Evolutionary conservation across 2,888 invertebrate genomes (phyloP), one percentile per base, ranked within the genome.

Genomic region (Eumerus sabulonum): DNA sequence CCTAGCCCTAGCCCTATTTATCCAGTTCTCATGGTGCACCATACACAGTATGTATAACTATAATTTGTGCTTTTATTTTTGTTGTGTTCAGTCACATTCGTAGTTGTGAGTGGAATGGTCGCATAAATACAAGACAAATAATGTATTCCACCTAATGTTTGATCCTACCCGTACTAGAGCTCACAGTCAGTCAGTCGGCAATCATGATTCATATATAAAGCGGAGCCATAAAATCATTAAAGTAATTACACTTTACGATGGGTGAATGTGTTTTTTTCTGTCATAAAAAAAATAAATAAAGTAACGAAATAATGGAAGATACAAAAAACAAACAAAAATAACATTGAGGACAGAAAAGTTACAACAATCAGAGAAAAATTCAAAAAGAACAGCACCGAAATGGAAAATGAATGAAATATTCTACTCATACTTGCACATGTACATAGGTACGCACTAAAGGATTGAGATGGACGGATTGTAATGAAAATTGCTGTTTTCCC

Each of bases 221-320:
- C 79, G 83, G 83, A 83, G 83, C 83, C 83, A 83, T 83, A 83
- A 83, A 83, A 83, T 83, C 83, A 83, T 83, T 83, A 83, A 83
- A 83, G 83, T 83, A 83, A 83, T 83, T 83, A 83, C 83, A 83
- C 83, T 83, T 83, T 83, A 83, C 82, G 83, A 83, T 81, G 83
- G 83, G 83, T 81, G 83, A 82, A 82, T 82, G 77, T 77, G 56
- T 70, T 74, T 62, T 36, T 81, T 66, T 54, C 71, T 57, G 48
- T 53, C 68, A 70, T 64, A 53, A 74, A 63, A 79, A 64, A 64
- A 73, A 50, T 60, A 50, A 68, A 74, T 53, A 44, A 71, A 36
- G 54, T 56, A 40, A 57, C 60, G 9, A 40, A 57, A 57, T 48
- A 68, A 56, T 57, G 45, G 47, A 47, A 47, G 53, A 72, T 40